phyloP scores from a whole-genome alignment of 2,113 vertebrate species.

The Hypocryptadius cinnamomeus region DNA sequence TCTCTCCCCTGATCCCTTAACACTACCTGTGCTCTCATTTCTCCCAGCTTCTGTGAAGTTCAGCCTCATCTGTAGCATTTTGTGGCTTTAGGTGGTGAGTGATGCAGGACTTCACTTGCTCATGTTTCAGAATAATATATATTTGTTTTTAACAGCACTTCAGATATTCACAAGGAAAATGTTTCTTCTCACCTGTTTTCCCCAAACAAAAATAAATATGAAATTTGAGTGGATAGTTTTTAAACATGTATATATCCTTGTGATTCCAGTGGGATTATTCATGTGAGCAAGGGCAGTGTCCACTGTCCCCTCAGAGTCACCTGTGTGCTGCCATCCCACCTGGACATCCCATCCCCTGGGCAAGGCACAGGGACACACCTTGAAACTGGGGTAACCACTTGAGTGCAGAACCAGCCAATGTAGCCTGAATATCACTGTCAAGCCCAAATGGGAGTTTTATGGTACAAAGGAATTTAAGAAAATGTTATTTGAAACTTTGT shows the following conservation, averaged over 20 bases:
- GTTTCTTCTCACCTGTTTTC: background rate
- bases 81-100: background rate
- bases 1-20: background rate
- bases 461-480: background rate
- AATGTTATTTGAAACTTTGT: background rate
- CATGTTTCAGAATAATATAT: background rate
- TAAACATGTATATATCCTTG: background rate
- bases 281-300: background rate
- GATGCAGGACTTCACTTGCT: background rate
- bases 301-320: background rate
- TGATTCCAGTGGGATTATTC: background rate
- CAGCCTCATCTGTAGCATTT: background rate
- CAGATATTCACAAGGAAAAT: background rate
- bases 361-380: background rate
- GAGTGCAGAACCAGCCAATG: background rate
- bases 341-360: background rate
- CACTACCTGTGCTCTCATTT: background rate
- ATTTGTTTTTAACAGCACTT: background rate
- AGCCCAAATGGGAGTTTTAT: background rate
- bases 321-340: background rate
- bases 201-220: background rate
- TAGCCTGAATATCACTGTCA: background rate
- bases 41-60: background rate
- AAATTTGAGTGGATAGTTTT: background rate
- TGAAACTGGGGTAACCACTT: background rate